Conservation (phyloP, 2,113 vertebrate genomes). For the Thinocorus orbignyianus region DNA sequence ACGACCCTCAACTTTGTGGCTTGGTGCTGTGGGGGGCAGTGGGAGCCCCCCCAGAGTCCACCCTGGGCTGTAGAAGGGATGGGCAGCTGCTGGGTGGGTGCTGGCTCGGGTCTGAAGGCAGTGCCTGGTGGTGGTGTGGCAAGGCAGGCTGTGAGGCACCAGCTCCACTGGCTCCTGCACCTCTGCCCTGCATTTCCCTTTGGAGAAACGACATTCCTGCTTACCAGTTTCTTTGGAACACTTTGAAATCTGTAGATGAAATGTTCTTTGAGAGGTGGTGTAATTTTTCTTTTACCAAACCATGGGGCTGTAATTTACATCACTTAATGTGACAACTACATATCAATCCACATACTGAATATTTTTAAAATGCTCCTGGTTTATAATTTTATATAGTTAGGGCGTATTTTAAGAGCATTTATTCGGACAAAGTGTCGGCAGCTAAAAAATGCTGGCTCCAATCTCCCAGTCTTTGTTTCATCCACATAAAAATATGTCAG, state of each 20-base stretch:
- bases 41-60: accelerated
- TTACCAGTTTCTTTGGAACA: neutral
- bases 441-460: neutral
- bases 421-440: neutral
- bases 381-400: neutral
- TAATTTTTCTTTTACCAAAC: neutral
- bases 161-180: accelerated
- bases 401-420: neutral
- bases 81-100: neutral
- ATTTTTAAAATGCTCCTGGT: neutral
- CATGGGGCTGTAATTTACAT: neutral
- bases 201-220: neutral
- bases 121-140: neutral
- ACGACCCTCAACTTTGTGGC: too few species aligned
- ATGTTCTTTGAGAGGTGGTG: neutral
- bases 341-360: neutral
- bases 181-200: accelerated
- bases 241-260: neutral
- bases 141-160: neutral
- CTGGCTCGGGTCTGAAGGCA: neutral
- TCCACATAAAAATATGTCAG: neutral
- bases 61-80: neutral
- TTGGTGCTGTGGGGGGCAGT: too few species aligned
- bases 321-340: neutral
- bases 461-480: neutral